Evolutionary conservation across 92 coral and sea anemone species (phyloP).

Genomic region (Galaxea fascicularis): DNA sequence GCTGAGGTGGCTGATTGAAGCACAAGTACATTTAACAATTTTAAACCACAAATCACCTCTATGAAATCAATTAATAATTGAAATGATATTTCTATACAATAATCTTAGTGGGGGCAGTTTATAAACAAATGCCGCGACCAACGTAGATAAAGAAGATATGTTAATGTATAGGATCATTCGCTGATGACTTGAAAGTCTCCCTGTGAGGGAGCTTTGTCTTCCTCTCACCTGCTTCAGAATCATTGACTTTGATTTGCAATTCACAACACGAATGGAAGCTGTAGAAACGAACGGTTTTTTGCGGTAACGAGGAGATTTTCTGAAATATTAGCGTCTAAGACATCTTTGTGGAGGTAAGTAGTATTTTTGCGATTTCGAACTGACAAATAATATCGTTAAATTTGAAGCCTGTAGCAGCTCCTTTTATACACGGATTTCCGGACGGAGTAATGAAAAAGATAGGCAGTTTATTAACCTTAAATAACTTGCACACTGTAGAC

Average conservation of each 20-base stretch:
- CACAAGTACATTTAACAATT: not conserved
- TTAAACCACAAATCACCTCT: not conserved
- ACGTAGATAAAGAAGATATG: not conserved
- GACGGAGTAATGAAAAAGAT: not conserved
- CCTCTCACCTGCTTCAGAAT: not conserved
- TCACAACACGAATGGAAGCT: not conserved
- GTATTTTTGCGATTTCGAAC: not conserved
- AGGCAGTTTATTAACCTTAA: not conserved
- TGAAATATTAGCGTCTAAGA: not conserved
- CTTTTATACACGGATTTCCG: not conserved
- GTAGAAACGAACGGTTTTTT: not conserved
- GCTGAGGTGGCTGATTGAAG: not conserved
- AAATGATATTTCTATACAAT: not conserved
- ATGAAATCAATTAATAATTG: not conserved
- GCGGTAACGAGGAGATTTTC: not conserved
- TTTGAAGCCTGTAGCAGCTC: not conserved
- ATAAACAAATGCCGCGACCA: not conserved
- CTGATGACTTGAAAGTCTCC: slow-evolving; percentile 8
- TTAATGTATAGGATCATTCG: not conserved
- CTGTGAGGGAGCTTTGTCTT: not conserved
- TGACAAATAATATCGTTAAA: not conserved
- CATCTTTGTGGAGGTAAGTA: not conserved
- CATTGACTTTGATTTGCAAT: not conserved
- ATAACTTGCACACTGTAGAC: not conserved
- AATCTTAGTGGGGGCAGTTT: not conserved